Conservation (phyloP, 2,797 vertebrate genomes). For the Enteromius afrohamiltoni region DNA sequence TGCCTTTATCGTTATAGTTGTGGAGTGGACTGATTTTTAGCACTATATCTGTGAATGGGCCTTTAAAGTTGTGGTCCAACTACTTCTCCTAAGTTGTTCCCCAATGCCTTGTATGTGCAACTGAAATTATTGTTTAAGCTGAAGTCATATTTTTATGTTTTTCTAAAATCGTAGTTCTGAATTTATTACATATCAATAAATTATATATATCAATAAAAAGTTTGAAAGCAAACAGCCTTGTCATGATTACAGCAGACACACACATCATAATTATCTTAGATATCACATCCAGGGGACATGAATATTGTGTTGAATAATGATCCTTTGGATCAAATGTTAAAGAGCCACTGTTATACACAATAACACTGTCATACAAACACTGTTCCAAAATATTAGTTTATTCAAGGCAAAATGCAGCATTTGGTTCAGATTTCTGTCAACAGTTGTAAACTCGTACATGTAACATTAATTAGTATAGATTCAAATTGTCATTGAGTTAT, state of each 20-base stretch:
- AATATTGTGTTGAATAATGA: neutral
- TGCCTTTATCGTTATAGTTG: no score
- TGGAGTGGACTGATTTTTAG: no score
- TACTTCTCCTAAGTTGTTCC: neutral
- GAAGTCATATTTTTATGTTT: neutral
- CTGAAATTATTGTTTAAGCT: neutral
- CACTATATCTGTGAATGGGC: no score
- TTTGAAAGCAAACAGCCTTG: neutral
- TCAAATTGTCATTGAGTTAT: slow-evolving; percentile 17
- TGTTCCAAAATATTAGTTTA: slow-evolving; percentile 34
- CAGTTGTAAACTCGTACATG: slow-evolving; percentile 6
- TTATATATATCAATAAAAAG: neutral
- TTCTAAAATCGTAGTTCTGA: neutral
- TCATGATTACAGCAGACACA: neutral
- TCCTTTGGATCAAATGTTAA: neutral
- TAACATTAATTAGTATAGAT: slow-evolving; percentile 14
- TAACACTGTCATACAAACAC: neutral
- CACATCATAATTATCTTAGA: neutral
- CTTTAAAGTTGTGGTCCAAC: neutral
- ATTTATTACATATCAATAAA: neutral
- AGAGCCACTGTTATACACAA: neutral
- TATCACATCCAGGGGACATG: neutral
- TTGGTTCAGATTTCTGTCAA: slow-evolving; percentile 18
- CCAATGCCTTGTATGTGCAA: neutral
- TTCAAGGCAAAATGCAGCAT: slow-evolving; percentile 22